Conservation (phyloP, 2,888 invertebrate species). For the Mesorhabditis sp. region DNA sequence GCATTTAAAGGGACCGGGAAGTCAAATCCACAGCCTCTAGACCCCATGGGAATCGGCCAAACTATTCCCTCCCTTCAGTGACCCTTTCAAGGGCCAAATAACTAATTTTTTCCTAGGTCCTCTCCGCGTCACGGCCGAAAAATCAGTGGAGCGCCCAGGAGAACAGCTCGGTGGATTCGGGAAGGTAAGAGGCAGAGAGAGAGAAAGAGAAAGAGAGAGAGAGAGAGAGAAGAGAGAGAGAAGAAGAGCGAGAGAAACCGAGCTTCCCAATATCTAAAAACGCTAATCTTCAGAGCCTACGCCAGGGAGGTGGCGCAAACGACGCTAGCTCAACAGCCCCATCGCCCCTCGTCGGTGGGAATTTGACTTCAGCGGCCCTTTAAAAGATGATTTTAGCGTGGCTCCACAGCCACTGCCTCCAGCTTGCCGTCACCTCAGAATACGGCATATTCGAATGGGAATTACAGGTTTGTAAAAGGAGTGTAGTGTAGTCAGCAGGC, state of each 20-base stretch:
- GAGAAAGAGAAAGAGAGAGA: too few species aligned
- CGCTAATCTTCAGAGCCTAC: slow-evolving; percentile 4
- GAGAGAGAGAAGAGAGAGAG: too few species aligned
- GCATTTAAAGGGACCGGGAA: neutral
- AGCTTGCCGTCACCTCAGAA: neutral
- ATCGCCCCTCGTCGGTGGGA: neutral
- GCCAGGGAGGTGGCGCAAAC: neutral
- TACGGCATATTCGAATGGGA: slow-evolving; percentile 3
- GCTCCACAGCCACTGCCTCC: slow-evolving; percentile 3
- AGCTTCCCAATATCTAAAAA: neutral
- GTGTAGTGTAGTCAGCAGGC: too few species aligned
- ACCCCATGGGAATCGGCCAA: neutral
- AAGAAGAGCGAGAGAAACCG: neutral
- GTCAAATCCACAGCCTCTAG: neutral
- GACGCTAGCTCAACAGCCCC: neutral
- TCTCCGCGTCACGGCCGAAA: slow-evolving; percentile 3
- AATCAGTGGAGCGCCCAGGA: slow-evolving; percentile 3
- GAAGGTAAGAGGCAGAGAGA: neutral
- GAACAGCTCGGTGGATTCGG: slow-evolving; percentile 5
- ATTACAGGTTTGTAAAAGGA: neutral
- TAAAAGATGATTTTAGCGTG: neutral
- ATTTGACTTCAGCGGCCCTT: neutral
- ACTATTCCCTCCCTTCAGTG: neutral
- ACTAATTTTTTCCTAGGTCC: neutral
- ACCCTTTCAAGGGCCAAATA: neutral